Evolutionary conservation across 2,888 invertebrate genomes (phyloP), one percentile per base, ranked within the genome.

Genomic region (Tipula vernalis): DNA sequence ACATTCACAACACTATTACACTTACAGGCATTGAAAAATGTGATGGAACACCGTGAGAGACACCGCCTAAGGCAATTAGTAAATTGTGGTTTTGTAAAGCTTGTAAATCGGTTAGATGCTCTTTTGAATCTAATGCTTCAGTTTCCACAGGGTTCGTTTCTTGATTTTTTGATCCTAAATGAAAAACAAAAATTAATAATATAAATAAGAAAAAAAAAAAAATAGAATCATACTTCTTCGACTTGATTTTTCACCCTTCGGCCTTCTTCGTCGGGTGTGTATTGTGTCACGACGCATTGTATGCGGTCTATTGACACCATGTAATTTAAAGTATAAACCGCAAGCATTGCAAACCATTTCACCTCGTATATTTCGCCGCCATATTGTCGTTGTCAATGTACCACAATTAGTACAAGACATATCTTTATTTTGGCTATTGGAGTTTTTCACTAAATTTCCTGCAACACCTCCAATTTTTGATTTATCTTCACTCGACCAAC

Each of bases 331-430:
- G 93, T 99, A 99, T 51, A 99, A 94, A 0, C 99, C 99, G 91
- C 99, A 99, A 71, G 99, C 99, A 92, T 99, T 99, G 92, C 99
- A 99, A 87, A 99, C 99, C 94, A 99, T 98, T 93, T 99, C 98
- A 2, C 99, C 99, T 90, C 97, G 95, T 90, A 97, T 95, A 92
- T 99, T 99, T 89, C 99, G 94, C 89, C 99, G 93, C 99, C 99
- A 99, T 88, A 99, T 96, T 0, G 99, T 99, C 87, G 99, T 99
- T 57, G 97, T 98, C 91, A 96, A 95, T n/a, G 99, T 99, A 88
- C 97, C 96, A 92, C 99, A 99, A 93, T 99, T 99, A 89, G 97
- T 97, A 92, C 99, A 99, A 13, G 96, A 94, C 90, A 99, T 94
- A 90, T 98, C 98, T 88, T 93, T 91, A 39, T 90, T 88, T 87